Evolutionary conservation across 2,113 vertebrate species (phyloP).

Genomic region (Poicephalus meyeri): DNA sequence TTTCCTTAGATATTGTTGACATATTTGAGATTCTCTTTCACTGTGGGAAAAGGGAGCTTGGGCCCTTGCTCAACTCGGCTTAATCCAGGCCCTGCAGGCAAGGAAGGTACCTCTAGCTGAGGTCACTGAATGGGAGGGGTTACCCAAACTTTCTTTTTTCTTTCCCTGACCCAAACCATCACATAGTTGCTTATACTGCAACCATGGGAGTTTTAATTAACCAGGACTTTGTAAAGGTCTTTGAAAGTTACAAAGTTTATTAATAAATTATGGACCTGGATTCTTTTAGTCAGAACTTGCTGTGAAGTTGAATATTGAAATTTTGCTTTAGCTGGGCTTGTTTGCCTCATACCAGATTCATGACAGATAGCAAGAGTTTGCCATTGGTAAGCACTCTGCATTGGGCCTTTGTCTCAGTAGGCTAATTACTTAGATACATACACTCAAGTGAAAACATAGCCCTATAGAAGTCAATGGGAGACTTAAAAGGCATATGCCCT

Average conservation of each 20-base stretch:
- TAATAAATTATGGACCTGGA: background rate
- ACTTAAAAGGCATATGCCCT: background rate
- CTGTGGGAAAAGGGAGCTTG: constrained; percentile 49
- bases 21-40: constrained; percentile 52
- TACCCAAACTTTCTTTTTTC: background rate
- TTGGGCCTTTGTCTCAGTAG: background rate
- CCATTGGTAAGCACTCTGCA: background rate
- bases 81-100: constrained; percentile 49
- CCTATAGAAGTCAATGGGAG: background rate
- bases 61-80: background rate
- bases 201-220: background rate
- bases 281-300: background rate
- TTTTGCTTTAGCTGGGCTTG: background rate
- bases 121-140: background rate
- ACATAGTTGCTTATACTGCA: background rate
- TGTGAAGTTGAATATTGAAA: background rate
- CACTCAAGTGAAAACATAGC: background rate
- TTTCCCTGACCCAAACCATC: background rate
- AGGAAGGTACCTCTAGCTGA: background rate
- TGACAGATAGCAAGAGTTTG: background rate
- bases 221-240: background rate
- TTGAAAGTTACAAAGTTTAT: background rate
- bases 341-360: background rate
- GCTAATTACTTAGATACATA: background rate
- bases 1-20: constrained; percentile 30